Conservation (phyloP, 2,888 invertebrate species). For the Caenorhabditis sp. region DNA sequence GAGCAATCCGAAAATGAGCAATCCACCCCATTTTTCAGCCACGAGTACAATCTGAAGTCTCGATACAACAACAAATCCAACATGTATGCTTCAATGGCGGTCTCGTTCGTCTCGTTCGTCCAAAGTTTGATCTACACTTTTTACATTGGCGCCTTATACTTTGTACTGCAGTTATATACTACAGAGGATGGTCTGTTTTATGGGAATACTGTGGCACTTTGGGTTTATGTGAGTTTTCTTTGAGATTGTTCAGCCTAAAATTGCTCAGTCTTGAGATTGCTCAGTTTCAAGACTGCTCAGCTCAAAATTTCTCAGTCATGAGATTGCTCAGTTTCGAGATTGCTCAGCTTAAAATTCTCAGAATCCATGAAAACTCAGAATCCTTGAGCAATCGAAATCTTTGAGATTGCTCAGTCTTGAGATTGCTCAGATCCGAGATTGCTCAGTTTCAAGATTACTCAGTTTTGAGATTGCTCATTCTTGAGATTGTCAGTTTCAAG, state of each 20-base stretch:
- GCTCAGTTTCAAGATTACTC: too few species aligned
- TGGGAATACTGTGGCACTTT: slow-evolving; percentile 14
- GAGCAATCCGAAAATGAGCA: too few species aligned
- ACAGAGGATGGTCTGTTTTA: slow-evolving; percentile 31
- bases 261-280: too few species aligned
- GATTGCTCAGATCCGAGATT: too few species aligned
- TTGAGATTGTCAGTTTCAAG: too few species aligned
- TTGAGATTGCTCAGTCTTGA: neutral
- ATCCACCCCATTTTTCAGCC: slow-evolving; percentile 19
- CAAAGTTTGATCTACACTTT: slow-evolving; percentile 46
- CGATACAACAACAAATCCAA: slow-evolving; percentile 39
- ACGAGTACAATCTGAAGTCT: slow-evolving; percentile 42
- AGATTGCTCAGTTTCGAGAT: neutral
- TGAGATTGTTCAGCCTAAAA: neutral
- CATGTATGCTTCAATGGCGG: slow-evolving; percentile 41
- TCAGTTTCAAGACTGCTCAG: neutral
- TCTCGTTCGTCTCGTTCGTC: slow-evolving; percentile 49
- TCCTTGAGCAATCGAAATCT: too few species aligned
- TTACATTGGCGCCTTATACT: neutral
- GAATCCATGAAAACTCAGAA: too few species aligned
- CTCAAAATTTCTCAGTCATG: too few species aligned
- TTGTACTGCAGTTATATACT: neutral
- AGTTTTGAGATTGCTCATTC: too few species aligned
- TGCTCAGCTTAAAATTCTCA: too few species aligned
- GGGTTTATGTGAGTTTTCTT: slow-evolving; percentile 36